Percentiles rank a stretch among this genome's conserved stretches.
Conservation (phyloP, 2,888 invertebrate genomes). For the Carterocephalus palaemon region DNA sequence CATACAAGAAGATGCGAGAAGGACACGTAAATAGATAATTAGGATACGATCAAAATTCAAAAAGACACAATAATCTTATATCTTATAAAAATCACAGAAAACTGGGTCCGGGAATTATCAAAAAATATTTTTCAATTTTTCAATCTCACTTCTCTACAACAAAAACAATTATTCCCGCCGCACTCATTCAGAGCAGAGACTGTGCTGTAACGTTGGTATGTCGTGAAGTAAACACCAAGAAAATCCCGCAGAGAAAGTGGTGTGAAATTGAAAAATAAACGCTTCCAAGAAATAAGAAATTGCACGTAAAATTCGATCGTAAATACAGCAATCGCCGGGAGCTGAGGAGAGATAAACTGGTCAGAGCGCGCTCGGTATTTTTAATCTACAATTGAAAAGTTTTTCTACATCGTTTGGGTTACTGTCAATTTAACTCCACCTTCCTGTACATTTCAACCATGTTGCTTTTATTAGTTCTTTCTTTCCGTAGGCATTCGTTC, state of each 20-base stretch:
- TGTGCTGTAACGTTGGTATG: slow-evolving; percentile 6
- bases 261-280: slow-evolving; percentile 24
- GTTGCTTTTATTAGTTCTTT: slow-evolving; percentile 4
- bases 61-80: too few species aligned
- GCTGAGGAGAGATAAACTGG: slow-evolving; percentile 13
- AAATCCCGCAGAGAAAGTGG: slow-evolving; percentile 21
- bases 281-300: slow-evolving; percentile 23
- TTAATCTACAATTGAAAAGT: slow-evolving; percentile 18
- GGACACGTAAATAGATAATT: too few species aligned
- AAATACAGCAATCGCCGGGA: slow-evolving; percentile 17
- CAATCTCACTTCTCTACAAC: too few species aligned
- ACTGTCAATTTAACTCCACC: slow-evolving; percentile 12
- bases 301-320: slow-evolving; percentile 22
- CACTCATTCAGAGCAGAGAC: neutral
- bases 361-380: slow-evolving; percentile 11
- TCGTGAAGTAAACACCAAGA: slow-evolving; percentile 10
- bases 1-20: too few species aligned
- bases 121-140: too few species aligned
- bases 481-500: slow-evolving; percentile 1
- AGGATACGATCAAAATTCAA: too few species aligned
- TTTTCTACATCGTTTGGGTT: slow-evolving; percentile 7
- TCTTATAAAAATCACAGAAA: too few species aligned
- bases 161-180: slow-evolving; percentile 1
- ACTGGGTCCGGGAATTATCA: too few species aligned
- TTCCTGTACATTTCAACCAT: neutral